These are phyloP conservation scores for Brachyistius frenatus DNA, from an alignment of 2,113 vertebrate genomes.

Conservation along the genomic window DNA sequence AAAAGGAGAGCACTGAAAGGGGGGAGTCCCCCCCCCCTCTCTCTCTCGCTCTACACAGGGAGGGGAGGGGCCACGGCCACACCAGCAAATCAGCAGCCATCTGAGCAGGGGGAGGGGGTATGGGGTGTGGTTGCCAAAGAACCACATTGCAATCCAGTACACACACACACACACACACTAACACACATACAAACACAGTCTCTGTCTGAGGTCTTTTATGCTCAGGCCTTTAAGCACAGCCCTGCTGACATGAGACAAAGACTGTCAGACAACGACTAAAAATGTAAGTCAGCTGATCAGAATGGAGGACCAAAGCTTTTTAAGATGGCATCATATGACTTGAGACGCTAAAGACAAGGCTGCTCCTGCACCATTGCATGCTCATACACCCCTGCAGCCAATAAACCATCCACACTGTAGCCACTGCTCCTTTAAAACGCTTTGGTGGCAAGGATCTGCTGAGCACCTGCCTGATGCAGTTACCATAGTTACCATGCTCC, in stretches of 20 bases:
- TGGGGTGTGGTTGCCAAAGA: conserved; percentile 74
- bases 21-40: conserved; percentile 45
- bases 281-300: conserved; percentile 32
- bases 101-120: conserved; percentile 45
- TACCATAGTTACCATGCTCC: conserved; percentile 85
- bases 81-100: conserved; percentile 70
- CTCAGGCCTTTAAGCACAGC: conserved; percentile 45
- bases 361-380: neutral
- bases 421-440: conserved; percentile 39
- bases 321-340: neutral
- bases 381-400: neutral
- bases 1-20: conserved; percentile 79
- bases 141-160: conserved; percentile 66
- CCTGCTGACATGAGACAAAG: conserved; percentile 35
- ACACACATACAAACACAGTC: neutral
- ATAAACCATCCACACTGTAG: neutral
- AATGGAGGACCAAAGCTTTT: conserved; percentile 6
- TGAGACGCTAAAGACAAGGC: too few species aligned
- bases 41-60: conserved; percentile 17
- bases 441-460: conserved; percentile 28
- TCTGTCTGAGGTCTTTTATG: conserved; percentile 48
- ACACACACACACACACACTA: conserved; percentile 21
- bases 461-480: conserved; percentile 83
- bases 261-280: conserved; percentile 4
- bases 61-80: conserved; percentile 70